These are phyloP conservation scores for Coleophora flavipennella DNA, from an alignment of 2,888 invertebrate genomes.

Conservation along the genomic window DNA sequence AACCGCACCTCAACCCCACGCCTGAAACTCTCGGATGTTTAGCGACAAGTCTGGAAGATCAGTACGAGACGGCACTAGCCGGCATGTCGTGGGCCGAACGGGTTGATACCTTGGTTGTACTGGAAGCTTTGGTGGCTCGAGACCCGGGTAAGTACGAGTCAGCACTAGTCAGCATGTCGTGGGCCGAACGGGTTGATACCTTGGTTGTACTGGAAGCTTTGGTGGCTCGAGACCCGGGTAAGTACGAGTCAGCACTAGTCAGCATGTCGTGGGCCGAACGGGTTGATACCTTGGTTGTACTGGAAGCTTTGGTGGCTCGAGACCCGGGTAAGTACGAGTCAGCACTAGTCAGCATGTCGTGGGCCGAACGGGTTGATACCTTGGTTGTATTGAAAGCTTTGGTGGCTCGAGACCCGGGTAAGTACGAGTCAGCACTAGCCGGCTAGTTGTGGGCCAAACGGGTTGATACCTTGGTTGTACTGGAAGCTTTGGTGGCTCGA, in stretches of 20 bases:
- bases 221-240: conserved; percentile 90
- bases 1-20: conserved; percentile 19
- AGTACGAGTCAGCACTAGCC: conserved; percentile 36
- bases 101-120: conserved; percentile 82
- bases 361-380: conserved; percentile 89
- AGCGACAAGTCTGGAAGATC: conserved; percentile 70
- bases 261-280: conserved; percentile 91
- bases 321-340: conserved; percentile 81
- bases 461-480: conserved; percentile 82
- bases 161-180: conserved; percentile 78
- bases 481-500: conserved; percentile 86
- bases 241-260: conserved; percentile 36
- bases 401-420: conserved; percentile 90
- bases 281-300: conserved; percentile 82
- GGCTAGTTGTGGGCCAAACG: conserved; percentile 91
- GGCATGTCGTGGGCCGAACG: conserved; percentile 91
- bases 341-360: conserved; percentile 78
- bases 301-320: conserved; percentile 86
- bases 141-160: conserved; percentile 81
- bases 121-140: conserved; percentile 86
- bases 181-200: conserved; percentile 89
- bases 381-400: conserved; percentile 83
- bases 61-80: conserved; percentile 79
- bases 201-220: conserved; percentile 83
- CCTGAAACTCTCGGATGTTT: conserved; percentile 31